A percentile compares a stretch with the other conserved stretches of the same genome.
Evolutionary conservation across 2,113 vertebrate genomes (phyloP).

Genomic region (Prolemur simus): DNA sequence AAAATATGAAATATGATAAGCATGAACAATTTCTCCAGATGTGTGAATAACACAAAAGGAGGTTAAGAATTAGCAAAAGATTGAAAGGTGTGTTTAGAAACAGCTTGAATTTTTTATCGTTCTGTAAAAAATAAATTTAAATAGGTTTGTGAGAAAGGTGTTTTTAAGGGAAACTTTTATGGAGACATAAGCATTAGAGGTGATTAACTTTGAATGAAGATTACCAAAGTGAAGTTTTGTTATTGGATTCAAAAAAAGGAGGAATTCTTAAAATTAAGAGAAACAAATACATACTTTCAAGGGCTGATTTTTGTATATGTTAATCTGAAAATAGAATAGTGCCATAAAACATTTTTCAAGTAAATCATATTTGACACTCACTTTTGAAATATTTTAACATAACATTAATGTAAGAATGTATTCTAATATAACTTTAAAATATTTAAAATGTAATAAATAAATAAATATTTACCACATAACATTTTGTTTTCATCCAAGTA

Average conservation of each 20-base stretch:
- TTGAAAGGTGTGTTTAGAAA: not conserved
- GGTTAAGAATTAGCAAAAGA: not conserved
- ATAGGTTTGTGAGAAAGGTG: not conserved
- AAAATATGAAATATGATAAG: slow-evolving; percentile 40
- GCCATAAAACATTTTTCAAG: not conserved
- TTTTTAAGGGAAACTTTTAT: slow-evolving; percentile 9
- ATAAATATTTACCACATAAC: not conserved
- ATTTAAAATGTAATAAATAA: not conserved
- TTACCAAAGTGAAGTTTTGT: slow-evolving; percentile 6
- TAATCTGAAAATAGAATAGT: not conserved
- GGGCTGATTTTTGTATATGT: not conserved
- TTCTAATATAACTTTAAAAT: not conserved
- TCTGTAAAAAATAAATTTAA: not conserved
- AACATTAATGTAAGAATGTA: not conserved
- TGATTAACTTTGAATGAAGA: slow-evolving; percentile 1
- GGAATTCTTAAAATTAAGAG: slow-evolving; percentile 13
- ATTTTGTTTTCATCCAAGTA: not conserved
- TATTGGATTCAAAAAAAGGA: not conserved
- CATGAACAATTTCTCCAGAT: slow-evolving; percentile 10
- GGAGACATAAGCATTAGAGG: not conserved
- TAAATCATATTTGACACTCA: not conserved
- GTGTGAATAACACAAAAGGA: slow-evolving; percentile 31
- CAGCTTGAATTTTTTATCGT: slow-evolving; percentile 33
- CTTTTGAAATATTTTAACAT: not conserved
- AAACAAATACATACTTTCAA: not conserved